Percentiles rank a stretch among this genome's conserved stretches.
Conservation (phyloP, 1,140 invertebrate species). For the Trichogramma pretiosum region DNA sequence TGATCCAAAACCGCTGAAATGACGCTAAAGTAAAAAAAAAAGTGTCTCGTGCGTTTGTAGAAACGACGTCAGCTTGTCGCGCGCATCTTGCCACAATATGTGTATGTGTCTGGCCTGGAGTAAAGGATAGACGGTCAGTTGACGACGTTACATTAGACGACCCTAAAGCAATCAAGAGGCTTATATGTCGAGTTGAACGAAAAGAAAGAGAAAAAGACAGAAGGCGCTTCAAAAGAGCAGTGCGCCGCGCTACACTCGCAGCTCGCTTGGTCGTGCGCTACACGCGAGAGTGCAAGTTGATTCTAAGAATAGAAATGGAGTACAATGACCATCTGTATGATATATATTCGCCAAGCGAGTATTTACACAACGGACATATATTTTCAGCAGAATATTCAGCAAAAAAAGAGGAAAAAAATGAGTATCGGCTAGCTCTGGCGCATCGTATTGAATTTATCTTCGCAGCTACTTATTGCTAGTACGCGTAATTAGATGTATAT, state of each 20-base stretch:
- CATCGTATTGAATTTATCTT: no score
- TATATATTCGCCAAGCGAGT: no score
- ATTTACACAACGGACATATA: no score
- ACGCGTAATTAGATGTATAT: conserved; percentile 8
- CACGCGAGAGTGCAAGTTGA: not conserved
- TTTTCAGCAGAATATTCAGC: no score
- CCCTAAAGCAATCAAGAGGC: conserved; percentile 20
- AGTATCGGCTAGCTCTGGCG: no score
- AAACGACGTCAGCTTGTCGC: not conserved
- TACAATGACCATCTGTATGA: conserved; percentile 24
- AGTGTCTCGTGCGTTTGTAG: no score
- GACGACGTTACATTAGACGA: conserved; percentile 13
- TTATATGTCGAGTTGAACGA: conserved; percentile 9
- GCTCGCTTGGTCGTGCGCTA: not conserved
- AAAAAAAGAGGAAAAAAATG: no score
- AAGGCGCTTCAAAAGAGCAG: not conserved
- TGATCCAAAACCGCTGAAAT: no score
- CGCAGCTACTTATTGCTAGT: not conserved
- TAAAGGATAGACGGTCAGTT: conserved; percentile 4
- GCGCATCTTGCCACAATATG: no score
- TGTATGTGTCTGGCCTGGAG: no score
- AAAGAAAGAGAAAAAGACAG: not conserved
- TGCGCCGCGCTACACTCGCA: not conserved
- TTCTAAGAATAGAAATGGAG: conserved; percentile 24
- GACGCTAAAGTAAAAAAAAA: no score